Evolutionary conservation across 2,113 vertebrate genomes (phyloP), one percentile per base, ranked within the genome.

Genomic region (Callaeas wilsoni): DNA sequence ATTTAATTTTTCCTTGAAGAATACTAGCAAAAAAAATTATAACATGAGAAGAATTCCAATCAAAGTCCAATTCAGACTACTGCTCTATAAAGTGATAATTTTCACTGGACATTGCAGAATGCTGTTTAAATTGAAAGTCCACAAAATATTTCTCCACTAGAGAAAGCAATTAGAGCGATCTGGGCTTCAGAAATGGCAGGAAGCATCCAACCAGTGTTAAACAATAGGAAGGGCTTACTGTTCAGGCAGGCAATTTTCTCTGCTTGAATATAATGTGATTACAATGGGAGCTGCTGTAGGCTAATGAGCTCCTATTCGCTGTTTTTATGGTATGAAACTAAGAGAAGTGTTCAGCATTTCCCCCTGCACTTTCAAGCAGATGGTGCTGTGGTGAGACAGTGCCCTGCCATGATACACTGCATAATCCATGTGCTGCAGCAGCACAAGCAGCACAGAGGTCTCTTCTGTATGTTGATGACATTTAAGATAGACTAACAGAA

Each of bases 261-360:
- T 93, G 92, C 80, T 71, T 95, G 96, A 96, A 86, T 89, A 77
- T 91, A 85, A 93, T 93, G 83, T 90, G 91, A 93, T 97, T 97
- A 97, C 95, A 97, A 56, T 62, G 52, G 77, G 75, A 94, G 64
- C 70, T 96, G 96, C 94, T 95, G 93, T 70, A 91, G 75, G 87
- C 91, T 97, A 96, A 97, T 93, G 93, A 96, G 63, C 25, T 96
- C 27, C 75, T 83, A 87, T 73, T 95, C 81, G 55, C 42, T 52
- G 59, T 47, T 93, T 93, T 95, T 88, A 94, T 68, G 56, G 71
- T 50, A 93, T 74, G 60, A 87, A 94, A 76, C 44, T 91, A 50
- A 56, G 84, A 49, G 71, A 93, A 94, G 11, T 9, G 39, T 49
- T 95, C 80, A 71, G 69, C 55, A 56, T 93, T 93, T 89, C 63